Percentiles rank a stretch among this genome's conserved stretches.
Evolutionary conservation across 2,888 invertebrate species (phyloP).

Genomic region (Troides helena): DNA sequence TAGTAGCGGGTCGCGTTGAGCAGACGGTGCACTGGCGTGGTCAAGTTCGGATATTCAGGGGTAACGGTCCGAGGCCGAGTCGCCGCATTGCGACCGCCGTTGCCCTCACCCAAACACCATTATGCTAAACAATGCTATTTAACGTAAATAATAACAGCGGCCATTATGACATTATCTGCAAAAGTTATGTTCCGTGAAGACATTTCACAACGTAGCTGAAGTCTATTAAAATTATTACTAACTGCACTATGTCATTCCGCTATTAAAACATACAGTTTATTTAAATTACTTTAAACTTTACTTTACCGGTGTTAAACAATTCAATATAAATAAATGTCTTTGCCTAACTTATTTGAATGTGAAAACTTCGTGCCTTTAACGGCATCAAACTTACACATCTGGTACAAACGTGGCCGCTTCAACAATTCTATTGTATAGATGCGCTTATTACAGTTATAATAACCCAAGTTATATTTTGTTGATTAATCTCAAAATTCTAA

Average conservation of each 20-base stretch:
- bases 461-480: background rate
- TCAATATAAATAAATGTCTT: conserved; percentile 55
- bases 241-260: background rate
- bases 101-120: conserved; percentile 60
- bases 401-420: conserved; percentile 63
- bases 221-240: conserved; percentile 22
- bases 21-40: conserved; percentile 56
- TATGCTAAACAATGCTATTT: conserved; percentile 67
- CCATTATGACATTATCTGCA: conserved; percentile 28
- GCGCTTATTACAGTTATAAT: conserved; percentile 36
- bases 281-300: conserved; percentile 1
- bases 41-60: conserved; percentile 63
- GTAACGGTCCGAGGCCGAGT: conserved; percentile 47
- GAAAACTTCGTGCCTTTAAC: conserved; percentile 72
- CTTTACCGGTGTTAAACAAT: conserved; percentile 48
- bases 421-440: conserved; percentile 52
- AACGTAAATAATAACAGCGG: conserved; percentile 51
- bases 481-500: too few species aligned
- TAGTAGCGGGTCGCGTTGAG: conserved; percentile 41
- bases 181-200: conserved; percentile 29
- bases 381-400: conserved; percentile 70
- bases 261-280: background rate
- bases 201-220: conserved; percentile 25
- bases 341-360: conserved; percentile 58
- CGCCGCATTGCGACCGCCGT: conserved; percentile 53